Percentiles rank a stretch among this genome's conserved stretches.
phyloP scores from a whole-genome alignment of 2,113 vertebrate species.

The Bettongia penicillata region DNA sequence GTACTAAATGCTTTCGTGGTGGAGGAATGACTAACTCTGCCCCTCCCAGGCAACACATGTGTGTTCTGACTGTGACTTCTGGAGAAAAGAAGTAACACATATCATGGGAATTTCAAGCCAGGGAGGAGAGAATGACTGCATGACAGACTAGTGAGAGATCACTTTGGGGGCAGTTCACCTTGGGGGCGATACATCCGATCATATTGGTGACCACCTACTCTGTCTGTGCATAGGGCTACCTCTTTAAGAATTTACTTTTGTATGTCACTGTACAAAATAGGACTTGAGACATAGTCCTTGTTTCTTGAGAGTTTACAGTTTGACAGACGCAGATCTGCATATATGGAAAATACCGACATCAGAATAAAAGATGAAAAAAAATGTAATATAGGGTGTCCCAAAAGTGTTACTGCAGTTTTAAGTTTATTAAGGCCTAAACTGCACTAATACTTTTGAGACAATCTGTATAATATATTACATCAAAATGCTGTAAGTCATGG shows the following conservation, averaged over 20 bases:
- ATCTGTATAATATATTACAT: not conserved
- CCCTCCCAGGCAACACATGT: not conserved
- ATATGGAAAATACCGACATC: not conserved
- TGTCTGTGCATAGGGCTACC: not conserved
- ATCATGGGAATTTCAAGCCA: not conserved
- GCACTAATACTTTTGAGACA: not conserved
- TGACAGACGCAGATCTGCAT: not conserved
- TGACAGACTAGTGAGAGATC: not conserved
- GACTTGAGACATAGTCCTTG: not conserved
- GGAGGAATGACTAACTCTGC: not conserved
- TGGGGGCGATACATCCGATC: not conserved
- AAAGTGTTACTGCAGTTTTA: not conserved
- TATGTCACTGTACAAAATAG: not conserved
- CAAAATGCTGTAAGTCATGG: not conserved
- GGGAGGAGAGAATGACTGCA: not conserved
- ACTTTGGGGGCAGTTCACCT: not conserved
- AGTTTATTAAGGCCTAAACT: not conserved
- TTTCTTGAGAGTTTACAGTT: not conserved
- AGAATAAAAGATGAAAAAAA: not conserved
- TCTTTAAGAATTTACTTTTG: not conserved
- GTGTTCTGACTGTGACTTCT: not conserved
- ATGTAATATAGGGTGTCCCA: not conserved
- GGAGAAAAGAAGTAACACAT: not conserved
- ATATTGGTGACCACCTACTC: not conserved
- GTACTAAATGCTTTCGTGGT: not conserved